These are phyloP conservation scores for Tachypleus tridentatus DNA, from an alignment of 1,140 invertebrate species.

Conservation along the genomic window DNA sequence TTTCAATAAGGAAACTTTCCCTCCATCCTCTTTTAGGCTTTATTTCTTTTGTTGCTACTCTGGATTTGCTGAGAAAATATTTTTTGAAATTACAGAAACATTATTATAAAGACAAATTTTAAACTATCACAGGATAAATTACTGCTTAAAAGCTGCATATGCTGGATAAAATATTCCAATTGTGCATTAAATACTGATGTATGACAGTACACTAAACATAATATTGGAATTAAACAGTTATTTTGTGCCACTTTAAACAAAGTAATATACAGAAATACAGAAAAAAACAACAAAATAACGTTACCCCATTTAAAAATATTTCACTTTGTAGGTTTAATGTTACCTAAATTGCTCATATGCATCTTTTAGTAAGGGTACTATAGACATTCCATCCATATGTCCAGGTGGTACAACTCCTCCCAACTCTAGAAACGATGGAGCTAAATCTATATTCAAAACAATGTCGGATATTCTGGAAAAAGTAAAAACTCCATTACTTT, in stretches of 20 bases:
- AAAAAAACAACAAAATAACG: too few relatives aligned
- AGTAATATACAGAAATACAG: too few relatives aligned
- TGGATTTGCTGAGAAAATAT: too few relatives aligned
- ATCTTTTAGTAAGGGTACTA: conserved; percentile 47
- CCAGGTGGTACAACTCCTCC: conserved; percentile 69
- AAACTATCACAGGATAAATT: neutral
- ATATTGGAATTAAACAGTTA: conserved; percentile 35
- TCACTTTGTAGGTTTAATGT: too few relatives aligned
- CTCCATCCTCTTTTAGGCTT: conserved; percentile 32
- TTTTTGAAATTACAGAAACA: conserved; percentile 2
- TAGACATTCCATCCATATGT: conserved; percentile 88
- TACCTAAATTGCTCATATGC: conserved; percentile 22
- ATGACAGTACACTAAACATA: conserved; percentile 48
- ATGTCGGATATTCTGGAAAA: conserved; percentile 67
- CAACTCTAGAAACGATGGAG: conserved; percentile 91
- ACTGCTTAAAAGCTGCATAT: conserved; percentile 1
- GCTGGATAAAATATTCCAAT: neutral
- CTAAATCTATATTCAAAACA: conserved; percentile 88
- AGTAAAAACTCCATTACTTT: conserved; percentile 2
- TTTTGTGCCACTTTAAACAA: too few relatives aligned
- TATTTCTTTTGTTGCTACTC: conserved; percentile 10
- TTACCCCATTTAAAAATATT: too few relatives aligned
- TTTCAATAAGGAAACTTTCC: conserved; percentile 64
- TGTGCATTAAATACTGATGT: conserved; percentile 2
- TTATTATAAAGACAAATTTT: neutral